Conservation (phyloP, 2,888 invertebrate genomes). For the Conchocele bisecta region DNA sequence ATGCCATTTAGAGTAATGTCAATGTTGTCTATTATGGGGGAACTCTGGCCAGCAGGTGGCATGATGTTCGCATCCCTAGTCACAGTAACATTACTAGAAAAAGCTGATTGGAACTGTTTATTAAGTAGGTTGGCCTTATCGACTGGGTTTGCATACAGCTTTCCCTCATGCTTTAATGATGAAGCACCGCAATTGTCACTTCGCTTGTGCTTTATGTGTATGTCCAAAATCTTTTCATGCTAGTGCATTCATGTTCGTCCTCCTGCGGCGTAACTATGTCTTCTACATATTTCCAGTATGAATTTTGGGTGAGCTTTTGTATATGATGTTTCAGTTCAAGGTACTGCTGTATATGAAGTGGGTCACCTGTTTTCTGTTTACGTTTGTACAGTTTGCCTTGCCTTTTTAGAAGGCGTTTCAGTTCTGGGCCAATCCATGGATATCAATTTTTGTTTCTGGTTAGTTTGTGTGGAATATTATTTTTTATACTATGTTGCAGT, state of each 20-base stretch:
- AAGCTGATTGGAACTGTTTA: no score
- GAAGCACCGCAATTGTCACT: slow-evolving; percentile 3
- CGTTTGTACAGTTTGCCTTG: slow-evolving; percentile 19
- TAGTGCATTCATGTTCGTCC: background rate
- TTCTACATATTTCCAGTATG: slow-evolving; percentile 35
- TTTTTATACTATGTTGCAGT: slow-evolving; percentile 1
- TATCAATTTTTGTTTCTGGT: slow-evolving; percentile 20
- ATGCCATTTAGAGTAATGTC: slow-evolving; percentile 13
- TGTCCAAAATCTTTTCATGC: slow-evolving; percentile 28
- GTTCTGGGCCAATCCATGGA: slow-evolving; percentile 39
- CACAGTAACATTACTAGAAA: background rate
- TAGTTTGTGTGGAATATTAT: slow-evolving; percentile 25
- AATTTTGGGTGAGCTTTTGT: slow-evolving; percentile 7
- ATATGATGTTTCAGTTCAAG: slow-evolving; percentile 5
- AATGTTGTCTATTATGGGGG: background rate
- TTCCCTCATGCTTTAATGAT: slow-evolving; percentile 14
- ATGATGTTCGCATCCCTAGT: background rate
- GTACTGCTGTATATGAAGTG: slow-evolving; percentile 6
- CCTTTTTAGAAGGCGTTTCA: slow-evolving; percentile 24
- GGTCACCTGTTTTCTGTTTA: slow-evolving; percentile 20
- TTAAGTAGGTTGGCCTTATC: slow-evolving; percentile 13
- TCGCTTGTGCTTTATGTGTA: slow-evolving; percentile 20
- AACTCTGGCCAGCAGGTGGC: background rate
- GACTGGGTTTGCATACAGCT: background rate
- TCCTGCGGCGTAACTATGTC: slow-evolving; percentile 18